phyloP scores from a whole-genome alignment of 2,888 invertebrate species.

The Flabesymbios commensalis region DNA sequence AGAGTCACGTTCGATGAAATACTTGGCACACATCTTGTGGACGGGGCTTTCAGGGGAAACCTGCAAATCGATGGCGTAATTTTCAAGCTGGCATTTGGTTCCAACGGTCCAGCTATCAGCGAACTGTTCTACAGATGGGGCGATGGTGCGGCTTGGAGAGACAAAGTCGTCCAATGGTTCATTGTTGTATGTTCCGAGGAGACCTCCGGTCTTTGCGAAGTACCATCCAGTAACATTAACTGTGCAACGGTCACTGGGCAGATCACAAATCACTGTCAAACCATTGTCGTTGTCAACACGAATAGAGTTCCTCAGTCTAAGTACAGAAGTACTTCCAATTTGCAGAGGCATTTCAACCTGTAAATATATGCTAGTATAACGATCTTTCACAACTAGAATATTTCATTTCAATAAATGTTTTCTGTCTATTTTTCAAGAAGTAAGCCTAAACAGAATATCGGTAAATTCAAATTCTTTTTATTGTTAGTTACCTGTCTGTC shows the following conservation, averaged over 20 bases:
- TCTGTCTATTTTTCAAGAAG: too few relatives aligned
- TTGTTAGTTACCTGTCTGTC: too few relatives aligned
- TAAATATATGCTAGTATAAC: too few relatives aligned
- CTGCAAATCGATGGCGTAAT: conserved; percentile 18
- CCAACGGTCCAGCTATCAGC: conserved; percentile 73
- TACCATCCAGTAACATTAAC: conserved; percentile 84
- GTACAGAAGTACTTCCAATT: conserved; percentile 53
- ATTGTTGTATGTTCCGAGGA: conserved; percentile 88
- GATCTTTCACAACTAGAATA: too few relatives aligned
- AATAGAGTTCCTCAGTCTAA: conserved; percentile 39
- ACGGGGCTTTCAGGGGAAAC: background rate
- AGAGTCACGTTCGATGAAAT: conserved; percentile 72
- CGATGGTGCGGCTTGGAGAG: conserved; percentile 63
- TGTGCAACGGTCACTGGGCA: conserved; percentile 68
- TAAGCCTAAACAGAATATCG: too few relatives aligned
- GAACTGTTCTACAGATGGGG: conserved; percentile 70
- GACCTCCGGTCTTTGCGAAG: conserved; percentile 83
- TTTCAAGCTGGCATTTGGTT: conserved; percentile 38
- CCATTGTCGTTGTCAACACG: conserved; percentile 64
- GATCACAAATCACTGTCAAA: conserved; percentile 60
- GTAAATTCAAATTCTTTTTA: too few relatives aligned
- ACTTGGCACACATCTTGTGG: conserved; percentile 68
- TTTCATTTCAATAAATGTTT: too few relatives aligned
- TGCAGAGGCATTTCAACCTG: conserved; percentile 77
- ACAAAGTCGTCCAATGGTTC: conserved; percentile 81